Conservation (phyloP, 1,140 invertebrate species). For the Macrotrachela quadricornifera region DNA sequence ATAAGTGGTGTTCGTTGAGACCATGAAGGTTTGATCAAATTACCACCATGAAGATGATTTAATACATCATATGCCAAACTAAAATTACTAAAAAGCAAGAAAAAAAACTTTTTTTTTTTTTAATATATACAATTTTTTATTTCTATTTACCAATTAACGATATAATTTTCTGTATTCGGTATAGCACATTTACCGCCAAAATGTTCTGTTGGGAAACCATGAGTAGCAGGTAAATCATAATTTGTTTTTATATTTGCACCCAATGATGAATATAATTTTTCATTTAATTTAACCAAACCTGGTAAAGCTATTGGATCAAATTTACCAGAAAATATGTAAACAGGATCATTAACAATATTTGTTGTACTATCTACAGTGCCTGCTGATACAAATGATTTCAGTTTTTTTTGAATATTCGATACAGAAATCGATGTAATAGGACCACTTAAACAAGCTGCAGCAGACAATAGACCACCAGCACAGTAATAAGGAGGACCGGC, state of each 20-base stretch:
- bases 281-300: slow-evolving; percentile 16
- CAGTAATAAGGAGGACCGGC: slow-evolving; percentile 26
- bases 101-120: too few relatives aligned
- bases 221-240: too few relatives aligned
- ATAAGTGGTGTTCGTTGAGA: too few relatives aligned
- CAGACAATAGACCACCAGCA: slow-evolving; percentile 13
- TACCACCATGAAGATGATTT: slow-evolving; percentile 19
- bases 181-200: too few relatives aligned
- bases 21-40: too few relatives aligned
- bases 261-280: not conserved
- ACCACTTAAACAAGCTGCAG: slow-evolving; percentile 21
- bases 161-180: too few relatives aligned
- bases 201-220: too few relatives aligned
- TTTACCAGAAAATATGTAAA: slow-evolving; percentile 25
- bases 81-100: slow-evolving; percentile 19
- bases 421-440: slow-evolving; percentile 7
- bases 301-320: slow-evolving; percentile 22
- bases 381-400: too few relatives aligned
- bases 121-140: too few relatives aligned
- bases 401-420: too few relatives aligned
- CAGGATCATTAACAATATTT: slow-evolving; percentile 17
- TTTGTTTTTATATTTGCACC: too few relatives aligned
- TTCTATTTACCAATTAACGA: too few relatives aligned
- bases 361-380: slow-evolving; percentile 16
- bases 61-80: slow-evolving; percentile 26